phyloP scores from a whole-genome alignment of 2,113 vertebrate species.

The Panthera tigris region DNA sequence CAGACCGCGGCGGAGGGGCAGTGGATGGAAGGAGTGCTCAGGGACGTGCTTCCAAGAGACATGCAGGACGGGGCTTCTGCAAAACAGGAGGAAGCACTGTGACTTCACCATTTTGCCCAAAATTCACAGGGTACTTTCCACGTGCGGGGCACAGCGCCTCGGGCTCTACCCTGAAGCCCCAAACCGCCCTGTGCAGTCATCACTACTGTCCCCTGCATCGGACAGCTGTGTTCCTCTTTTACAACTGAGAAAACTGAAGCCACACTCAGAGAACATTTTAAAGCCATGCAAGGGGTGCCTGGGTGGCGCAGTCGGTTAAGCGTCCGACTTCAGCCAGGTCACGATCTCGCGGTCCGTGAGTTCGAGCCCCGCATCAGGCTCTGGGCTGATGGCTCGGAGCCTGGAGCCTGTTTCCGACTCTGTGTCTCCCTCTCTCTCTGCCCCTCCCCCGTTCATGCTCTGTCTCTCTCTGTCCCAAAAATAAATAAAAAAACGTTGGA shows the following conservation, averaged over 20 bases:
- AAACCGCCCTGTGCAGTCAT: background rate
- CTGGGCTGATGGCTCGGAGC: too few species aligned
- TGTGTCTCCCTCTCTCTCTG: too few species aligned
- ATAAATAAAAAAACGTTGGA: too few species aligned
- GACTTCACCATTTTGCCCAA: background rate
- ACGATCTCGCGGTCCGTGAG: too few species aligned
- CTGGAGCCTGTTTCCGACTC: too few species aligned
- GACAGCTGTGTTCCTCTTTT: background rate
- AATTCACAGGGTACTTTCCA: too few species aligned
- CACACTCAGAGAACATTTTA: background rate
- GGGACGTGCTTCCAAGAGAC: constrained; percentile 77
- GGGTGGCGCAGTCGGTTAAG: too few species aligned
- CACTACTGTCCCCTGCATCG: background rate
- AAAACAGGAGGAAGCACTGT: background rate
- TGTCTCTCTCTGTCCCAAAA: too few species aligned
- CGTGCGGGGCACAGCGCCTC: rapidly evolving
- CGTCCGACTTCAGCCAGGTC: too few species aligned
- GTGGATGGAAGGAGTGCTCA: constrained; percentile 86
- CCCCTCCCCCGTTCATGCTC: too few species aligned
- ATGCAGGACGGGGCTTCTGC: constrained; percentile 81
- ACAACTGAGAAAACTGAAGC: background rate
- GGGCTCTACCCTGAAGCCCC: background rate
- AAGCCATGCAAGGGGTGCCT: background rate
- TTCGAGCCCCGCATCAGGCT: too few species aligned
- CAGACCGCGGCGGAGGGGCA: constrained; percentile 95